Evolutionary conservation across 2,888 invertebrate genomes (phyloP).

Genomic region (Cheilosia grossa): DNA sequence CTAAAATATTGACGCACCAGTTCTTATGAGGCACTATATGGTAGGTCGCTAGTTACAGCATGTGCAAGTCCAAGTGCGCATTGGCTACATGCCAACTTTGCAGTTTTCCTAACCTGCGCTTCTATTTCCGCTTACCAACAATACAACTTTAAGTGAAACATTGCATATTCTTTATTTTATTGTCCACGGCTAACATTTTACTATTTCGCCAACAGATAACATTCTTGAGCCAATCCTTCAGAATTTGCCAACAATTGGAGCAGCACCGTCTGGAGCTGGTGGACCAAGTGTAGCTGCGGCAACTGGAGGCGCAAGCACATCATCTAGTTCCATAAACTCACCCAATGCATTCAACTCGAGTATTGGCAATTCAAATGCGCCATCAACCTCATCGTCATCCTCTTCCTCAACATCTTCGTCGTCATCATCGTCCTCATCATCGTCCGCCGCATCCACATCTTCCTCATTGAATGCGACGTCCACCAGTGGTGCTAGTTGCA

Average conservation of each 20-base stretch:
- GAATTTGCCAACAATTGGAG: constrained; percentile 84
- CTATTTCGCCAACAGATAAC: constrained; percentile 77
- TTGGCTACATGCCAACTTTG: too few relatives aligned
- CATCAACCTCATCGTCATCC: constrained; percentile 67
- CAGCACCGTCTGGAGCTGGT: constrained; percentile 77
- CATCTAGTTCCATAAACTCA: constrained; percentile 60
- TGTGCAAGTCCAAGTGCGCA: too few relatives aligned
- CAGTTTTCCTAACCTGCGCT: too few relatives aligned
- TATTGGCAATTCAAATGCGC: constrained; percentile 61
- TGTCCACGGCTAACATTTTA: background rate
- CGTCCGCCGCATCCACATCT: constrained; percentile 70
- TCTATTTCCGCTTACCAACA: too few relatives aligned
- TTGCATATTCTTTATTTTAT: too few relatives aligned
- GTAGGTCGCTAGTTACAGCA: too few relatives aligned
- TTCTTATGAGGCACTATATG: too few relatives aligned
- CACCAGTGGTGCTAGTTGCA: constrained; percentile 42
- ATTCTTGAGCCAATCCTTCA: constrained; percentile 89
- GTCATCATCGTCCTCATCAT: constrained; percentile 67
- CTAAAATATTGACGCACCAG: too few relatives aligned
- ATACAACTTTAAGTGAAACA: too few relatives aligned
- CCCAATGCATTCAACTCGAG: constrained; percentile 74
- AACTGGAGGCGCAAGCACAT: constrained; percentile 67
- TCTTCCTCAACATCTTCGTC: constrained; percentile 61
- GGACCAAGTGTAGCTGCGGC: constrained; percentile 76
- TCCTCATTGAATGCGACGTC: constrained; percentile 70